phyloP scores from a whole-genome alignment of 2,797 vertebrate genomes.

The Myotis findleyi region DNA sequence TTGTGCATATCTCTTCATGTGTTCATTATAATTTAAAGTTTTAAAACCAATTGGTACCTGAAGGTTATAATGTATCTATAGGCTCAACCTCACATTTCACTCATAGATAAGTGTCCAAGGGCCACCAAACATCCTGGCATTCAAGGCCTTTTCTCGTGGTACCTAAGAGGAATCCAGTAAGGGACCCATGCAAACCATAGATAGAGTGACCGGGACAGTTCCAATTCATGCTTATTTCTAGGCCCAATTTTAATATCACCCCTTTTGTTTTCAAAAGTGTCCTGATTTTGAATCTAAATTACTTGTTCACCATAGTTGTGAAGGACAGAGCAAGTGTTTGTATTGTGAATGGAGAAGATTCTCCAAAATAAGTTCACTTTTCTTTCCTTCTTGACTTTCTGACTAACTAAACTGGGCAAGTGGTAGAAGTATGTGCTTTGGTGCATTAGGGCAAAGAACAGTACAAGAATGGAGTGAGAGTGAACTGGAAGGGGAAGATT shows the following conservation, averaged over 20 bases:
- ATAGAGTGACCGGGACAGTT: not conserved
- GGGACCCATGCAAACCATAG: not conserved
- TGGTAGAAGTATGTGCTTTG: not conserved
- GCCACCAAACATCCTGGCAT: not conserved
- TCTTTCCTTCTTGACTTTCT: not conserved
- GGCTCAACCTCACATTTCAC: not conserved
- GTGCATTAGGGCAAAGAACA: not conserved
- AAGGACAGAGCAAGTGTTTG: not conserved
- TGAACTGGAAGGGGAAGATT: not conserved
- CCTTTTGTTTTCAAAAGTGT: conserved; percentile 18
- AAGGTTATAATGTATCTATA: not conserved
- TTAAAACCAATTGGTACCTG: not conserved
- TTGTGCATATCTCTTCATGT: not conserved
- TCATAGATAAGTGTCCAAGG: not conserved
- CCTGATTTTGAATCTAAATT: not conserved
- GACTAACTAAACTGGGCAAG: not conserved
- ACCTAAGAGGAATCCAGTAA: not conserved
- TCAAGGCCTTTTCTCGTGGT: not conserved
- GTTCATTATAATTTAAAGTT: not conserved
- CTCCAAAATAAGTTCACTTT: not conserved
- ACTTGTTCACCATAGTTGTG: not conserved
- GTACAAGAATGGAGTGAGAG: not conserved
- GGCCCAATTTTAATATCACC: not conserved
- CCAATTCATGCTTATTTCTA: not conserved
- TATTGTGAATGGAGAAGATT: not conserved